A percentile compares a stretch with the other conserved stretches of the same genome.
phyloP scores from a whole-genome alignment of 2,797 vertebrate genomes.

The Acipenser transmontanus region DNA sequence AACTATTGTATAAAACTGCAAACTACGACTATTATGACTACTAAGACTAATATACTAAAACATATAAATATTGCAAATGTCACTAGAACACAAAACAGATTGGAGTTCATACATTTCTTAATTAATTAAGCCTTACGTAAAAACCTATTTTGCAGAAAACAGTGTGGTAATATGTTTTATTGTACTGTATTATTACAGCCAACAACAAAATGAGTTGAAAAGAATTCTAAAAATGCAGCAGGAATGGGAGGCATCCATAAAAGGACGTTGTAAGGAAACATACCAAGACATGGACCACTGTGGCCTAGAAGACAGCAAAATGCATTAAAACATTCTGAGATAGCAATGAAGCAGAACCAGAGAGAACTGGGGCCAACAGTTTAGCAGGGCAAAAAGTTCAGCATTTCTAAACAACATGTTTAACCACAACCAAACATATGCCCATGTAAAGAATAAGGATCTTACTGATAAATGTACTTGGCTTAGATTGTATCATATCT shows the following conservation, averaged over 20 bases:
- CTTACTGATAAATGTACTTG: no score
- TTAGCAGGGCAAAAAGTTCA: conserved; percentile 16
- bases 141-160: background rate
- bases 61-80: no score
- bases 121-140: background rate
- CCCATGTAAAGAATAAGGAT: no score
- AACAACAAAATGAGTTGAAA: conserved; percentile 2
- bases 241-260: conserved; percentile 18
- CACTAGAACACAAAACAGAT: no score
- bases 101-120: no score
- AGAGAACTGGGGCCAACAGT: conserved; percentile 8
- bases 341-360: conserved; percentile 33
- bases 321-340: conserved; percentile 26
- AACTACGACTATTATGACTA: no score
- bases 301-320: conserved; percentile 30
- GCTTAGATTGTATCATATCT: no score
- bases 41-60: no score
- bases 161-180: background rate
- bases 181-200: background rate
- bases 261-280: conserved; percentile 12
- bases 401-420: conserved; percentile 5
- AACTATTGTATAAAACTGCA: no score
- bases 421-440: no score
- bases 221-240: conserved; percentile 3
- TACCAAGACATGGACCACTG: background rate